Evolutionary conservation across 2,113 vertebrate species (phyloP).

Genomic region (Onychorhynchus coronatus): DNA sequence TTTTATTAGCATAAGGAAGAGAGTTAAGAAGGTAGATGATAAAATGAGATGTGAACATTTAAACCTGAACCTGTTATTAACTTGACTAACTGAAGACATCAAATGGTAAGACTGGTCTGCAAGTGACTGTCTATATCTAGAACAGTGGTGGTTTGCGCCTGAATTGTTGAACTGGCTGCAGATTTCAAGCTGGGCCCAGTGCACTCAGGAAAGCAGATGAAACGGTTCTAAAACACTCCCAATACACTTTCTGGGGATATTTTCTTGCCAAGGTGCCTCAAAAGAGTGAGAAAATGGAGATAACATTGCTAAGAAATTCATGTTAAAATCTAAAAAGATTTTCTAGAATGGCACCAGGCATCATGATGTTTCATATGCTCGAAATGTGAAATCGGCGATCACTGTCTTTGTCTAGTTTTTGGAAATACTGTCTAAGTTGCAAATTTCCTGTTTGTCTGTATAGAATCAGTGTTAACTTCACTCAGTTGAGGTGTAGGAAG

Average conservation of each 20-base stretch:
- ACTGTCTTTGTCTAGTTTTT: neutral
- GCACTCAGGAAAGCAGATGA: neutral
- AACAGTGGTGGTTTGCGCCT: neutral
- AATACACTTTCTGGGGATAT: slow-evolving; percentile 35
- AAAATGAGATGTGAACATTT: neutral
- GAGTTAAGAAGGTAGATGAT: neutral
- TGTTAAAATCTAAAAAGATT: neutral
- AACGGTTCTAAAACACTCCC: neutral
- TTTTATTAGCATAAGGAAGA: neutral
- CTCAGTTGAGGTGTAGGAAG: neutral
- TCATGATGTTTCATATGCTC: neutral
- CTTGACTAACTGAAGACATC: neutral
- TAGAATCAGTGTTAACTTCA: slow-evolving; percentile 9
- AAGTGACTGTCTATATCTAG: neutral
- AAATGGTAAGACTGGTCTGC: neutral
- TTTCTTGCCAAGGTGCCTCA: slow-evolving; percentile 41
- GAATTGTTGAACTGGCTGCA: neutral
- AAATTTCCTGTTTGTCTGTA: neutral
- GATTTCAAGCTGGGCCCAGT: neutral
- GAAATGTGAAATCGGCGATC: neutral
- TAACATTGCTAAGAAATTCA: neutral
- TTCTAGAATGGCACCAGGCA: neutral
- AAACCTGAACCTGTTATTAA: neutral
- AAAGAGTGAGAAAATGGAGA: neutral
- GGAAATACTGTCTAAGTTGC: neutral